Evolutionary conservation across 2,113 vertebrate species (phyloP).

Genomic region (Tichodroma muraria): DNA sequence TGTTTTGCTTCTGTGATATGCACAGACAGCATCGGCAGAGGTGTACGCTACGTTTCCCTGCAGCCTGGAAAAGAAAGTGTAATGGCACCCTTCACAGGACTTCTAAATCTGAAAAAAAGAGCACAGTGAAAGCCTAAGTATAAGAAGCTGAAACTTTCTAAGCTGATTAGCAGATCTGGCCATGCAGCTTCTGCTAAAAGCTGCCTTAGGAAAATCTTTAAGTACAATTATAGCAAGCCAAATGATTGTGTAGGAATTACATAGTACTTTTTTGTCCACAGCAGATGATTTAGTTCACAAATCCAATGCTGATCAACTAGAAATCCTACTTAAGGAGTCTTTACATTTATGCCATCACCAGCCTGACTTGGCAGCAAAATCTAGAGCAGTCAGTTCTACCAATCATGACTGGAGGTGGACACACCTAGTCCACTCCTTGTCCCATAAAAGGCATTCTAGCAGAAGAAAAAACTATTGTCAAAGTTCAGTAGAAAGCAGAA

Average conservation of each 20-base stretch:
- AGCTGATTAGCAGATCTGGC: conserved; percentile 29
- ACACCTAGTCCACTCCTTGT: neutral
- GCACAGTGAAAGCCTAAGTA: neutral
- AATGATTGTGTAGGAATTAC: conserved; percentile 29
- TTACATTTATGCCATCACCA: neutral
- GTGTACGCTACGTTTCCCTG: neutral
- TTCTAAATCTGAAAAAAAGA: neutral
- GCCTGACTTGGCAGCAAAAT: neutral
- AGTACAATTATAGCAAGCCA: neutral
- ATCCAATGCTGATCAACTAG: neutral
- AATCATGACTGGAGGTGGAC: neutral
- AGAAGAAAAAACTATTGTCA: neutral
- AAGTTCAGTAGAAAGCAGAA: neutral
- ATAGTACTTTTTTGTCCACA: neutral
- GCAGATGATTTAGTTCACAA: conserved; percentile 10
- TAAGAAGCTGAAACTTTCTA: conserved; percentile 33
- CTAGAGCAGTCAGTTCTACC: neutral
- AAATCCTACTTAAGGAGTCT: neutral
- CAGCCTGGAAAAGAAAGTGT: neutral
- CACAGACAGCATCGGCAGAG: neutral
- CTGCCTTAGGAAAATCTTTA: neutral
- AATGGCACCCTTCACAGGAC: neutral
- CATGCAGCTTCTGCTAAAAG: neutral
- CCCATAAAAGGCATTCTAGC: neutral
- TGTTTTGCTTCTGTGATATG: neutral